A percentile compares a stretch with the other conserved stretches of the same genome.
Evolutionary conservation across 2,797 vertebrate species (phyloP).

Genomic region (Cryptoblepharus egeriae): DNA sequence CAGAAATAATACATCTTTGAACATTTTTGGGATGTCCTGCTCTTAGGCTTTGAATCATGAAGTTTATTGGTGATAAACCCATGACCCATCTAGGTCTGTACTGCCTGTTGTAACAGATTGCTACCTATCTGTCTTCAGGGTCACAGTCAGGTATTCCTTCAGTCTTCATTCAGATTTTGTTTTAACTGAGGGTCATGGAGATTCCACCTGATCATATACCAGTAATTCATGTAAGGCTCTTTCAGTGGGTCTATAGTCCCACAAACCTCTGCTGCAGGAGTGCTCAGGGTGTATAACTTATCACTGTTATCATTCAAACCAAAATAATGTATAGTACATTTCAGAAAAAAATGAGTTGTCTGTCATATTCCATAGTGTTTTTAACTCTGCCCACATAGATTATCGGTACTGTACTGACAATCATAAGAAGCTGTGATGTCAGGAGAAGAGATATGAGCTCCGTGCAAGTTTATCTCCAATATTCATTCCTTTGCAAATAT

Average conservation of each 20-base stretch:
- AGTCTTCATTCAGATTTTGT: not conserved
- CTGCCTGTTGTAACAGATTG: not conserved
- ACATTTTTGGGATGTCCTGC: not conserved
- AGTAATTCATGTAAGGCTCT: not conserved
- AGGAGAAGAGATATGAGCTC: too few species aligned
- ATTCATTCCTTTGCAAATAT: not conserved
- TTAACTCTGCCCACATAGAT: too few species aligned
- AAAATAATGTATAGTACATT: not conserved
- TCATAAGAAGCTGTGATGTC: not conserved
- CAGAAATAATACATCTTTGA: not conserved
- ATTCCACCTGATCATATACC: not conserved
- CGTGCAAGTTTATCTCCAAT: too few species aligned
- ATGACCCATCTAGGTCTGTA: not conserved
- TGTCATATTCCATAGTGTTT: not conserved
- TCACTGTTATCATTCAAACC: not conserved
- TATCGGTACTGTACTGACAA: too few species aligned
- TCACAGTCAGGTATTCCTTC: not conserved
- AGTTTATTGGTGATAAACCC: not conserved
- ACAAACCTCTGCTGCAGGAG: not conserved
- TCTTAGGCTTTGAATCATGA: not conserved
- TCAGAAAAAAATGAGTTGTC: not conserved
- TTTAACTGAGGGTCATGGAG: not conserved
- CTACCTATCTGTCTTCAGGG: not conserved
- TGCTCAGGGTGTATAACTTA: not conserved
- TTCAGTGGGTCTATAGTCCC: too few species aligned